Base-by-base conservation (phyloP, 2,888 invertebrate species). In the Cephus sareptanus region DNA sequence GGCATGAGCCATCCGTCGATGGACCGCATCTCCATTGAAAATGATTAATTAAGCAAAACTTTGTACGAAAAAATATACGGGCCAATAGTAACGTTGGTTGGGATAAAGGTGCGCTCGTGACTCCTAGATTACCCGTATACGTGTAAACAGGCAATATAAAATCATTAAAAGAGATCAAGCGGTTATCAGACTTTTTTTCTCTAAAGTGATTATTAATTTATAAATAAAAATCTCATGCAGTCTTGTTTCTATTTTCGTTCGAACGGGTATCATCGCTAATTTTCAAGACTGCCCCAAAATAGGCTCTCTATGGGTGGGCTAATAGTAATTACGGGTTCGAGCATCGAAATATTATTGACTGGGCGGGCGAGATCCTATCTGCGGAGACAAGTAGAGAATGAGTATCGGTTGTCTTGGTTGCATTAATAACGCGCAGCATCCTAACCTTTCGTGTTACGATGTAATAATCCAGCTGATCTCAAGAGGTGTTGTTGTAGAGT, bases 361-460 rank as follows among this genome's bases (percentile, higher is more conserved):
- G 89, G 90, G 90, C 88, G 90, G 81, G 87, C 82, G 84, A 88
- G 88, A 89, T 89, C 79, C 81, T 88, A 89, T 89, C 88, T 85
- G 82, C 81, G 69, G 79, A 75, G 71, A 85, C 83, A 82, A 83
- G 85, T 85, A 86, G 81, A 81, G 83, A 85, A 85, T 81, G 85
- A 84, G 80, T 84, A 86, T 86, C 84, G 74, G 74, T 79, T 77
- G 77, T 78, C 79, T 80, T 79, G 84, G 83, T 86, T 83, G 83
- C 84, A 86, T 86, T 88, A 87, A 88, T 85, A 87, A 87, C 83
- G 83, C 81, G 80, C 81, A 56, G 56, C 56, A 15, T 56, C 23
- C 56, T 9, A 56, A 23, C 23, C 56, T 56, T 56, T 56, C 56
- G 56, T 56, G 56, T 56, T 56, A 23, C 23, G 56, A 56, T 81